Conservation (phyloP, 2,797 vertebrate genomes). For the Ctenochaetus hawaiiensis region DNA sequence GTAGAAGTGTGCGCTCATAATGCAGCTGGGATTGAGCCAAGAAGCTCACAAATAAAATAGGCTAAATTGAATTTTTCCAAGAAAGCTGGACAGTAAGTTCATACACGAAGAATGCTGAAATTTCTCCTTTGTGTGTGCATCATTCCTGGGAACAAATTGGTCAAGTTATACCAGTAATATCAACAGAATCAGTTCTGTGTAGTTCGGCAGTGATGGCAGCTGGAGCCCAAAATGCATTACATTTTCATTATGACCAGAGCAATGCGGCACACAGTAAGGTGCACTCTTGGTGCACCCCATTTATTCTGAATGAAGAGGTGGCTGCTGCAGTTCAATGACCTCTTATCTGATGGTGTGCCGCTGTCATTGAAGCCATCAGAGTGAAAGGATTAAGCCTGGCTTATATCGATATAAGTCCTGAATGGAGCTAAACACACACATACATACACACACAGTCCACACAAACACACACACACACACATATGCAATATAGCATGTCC, state of each 20-base stretch:
- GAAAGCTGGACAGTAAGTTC: constrained; percentile 36
- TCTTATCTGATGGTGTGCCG: constrained; percentile 86
- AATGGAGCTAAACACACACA: constrained; percentile 74
- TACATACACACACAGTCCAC: constrained; percentile 43
- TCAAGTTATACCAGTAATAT: constrained; percentile 73
- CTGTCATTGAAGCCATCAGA: constrained; percentile 87
- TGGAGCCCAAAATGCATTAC: constrained; percentile 83
- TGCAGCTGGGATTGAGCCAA: constrained; percentile 18
- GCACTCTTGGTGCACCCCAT: constrained; percentile 86
- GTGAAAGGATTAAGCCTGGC: constrained; percentile 86
- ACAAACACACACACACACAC: constrained; percentile 31
- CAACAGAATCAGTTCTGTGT: constrained; percentile 71
- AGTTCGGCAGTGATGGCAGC: constrained; percentile 66
- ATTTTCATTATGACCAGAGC: constrained; percentile 86
- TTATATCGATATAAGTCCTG: constrained; percentile 84
- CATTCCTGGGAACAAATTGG: constrained; percentile 69
- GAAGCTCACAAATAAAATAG: constrained; percentile 52
- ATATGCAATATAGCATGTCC: constrained; percentile 56
- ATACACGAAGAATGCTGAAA: constrained; percentile 47
- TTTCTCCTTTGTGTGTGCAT: constrained; percentile 61
- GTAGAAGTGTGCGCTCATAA: constrained; percentile 22
- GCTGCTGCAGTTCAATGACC: constrained; percentile 87
- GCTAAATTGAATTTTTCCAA: constrained; percentile 48
- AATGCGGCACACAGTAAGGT: constrained; percentile 81
- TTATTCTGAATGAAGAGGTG: constrained; percentile 88